Percentiles rank a stretch among this genome's conserved stretches.
These are phyloP conservation scores for Hirundo rustica DNA, from an alignment of 2,797 vertebrate genomes.

Conservation along the genomic window DNA sequence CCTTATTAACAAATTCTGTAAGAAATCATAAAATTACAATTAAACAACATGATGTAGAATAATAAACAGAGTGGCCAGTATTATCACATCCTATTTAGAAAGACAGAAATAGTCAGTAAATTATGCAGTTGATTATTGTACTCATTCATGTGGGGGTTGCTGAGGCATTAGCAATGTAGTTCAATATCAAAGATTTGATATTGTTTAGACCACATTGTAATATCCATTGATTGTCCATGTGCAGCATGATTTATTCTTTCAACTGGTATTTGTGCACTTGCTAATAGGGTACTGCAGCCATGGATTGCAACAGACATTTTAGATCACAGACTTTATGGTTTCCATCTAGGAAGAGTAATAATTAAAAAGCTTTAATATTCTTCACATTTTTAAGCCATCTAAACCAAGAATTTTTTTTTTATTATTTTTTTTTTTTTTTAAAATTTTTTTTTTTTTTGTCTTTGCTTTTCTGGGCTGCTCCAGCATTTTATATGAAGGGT, in stretches of 20 bases:
- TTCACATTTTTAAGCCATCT: neutral
- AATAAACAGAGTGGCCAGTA: neutral
- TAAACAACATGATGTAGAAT: neutral
- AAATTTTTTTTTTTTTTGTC: slow-evolving; percentile 20
- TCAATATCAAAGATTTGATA: neutral
- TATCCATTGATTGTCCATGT: slow-evolving; percentile 19
- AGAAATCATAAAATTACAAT: neutral
- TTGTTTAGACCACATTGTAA: neutral
- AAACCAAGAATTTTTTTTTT: neutral
- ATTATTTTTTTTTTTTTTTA: too few relatives aligned
- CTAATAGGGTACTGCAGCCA: neutral
- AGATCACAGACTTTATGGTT: neutral
- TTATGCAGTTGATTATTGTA: neutral
- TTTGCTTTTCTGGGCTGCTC: neutral
- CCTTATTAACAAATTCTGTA: neutral
- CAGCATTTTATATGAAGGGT: neutral
- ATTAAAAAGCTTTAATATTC: neutral
- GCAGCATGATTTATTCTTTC: slow-evolving; percentile 29
- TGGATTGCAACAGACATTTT: slow-evolving; percentile 18
- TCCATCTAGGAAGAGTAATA: neutral
- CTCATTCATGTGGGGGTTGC: neutral
- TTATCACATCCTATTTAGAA: neutral
- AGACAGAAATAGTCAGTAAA: neutral
- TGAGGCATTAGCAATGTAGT: neutral
- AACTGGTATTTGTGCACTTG: neutral